Evolutionary conservation across 2,797 vertebrate species (phyloP).

Genomic region (Propithecus deckenii): DNA sequence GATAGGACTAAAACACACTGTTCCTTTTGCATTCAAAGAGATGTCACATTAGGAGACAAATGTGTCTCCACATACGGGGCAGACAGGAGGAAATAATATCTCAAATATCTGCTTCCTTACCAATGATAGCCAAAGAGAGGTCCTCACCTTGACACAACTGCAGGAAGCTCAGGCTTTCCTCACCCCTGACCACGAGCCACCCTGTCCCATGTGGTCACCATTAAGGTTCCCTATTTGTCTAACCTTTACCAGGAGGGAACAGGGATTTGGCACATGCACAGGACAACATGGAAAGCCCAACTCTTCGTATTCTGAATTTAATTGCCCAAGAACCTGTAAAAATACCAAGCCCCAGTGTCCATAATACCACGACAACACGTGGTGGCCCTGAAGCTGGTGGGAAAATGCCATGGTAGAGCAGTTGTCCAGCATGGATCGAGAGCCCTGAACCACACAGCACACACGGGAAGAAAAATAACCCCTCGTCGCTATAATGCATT

Average conservation of each 20-base stretch:
- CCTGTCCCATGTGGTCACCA: conserved; percentile 55
- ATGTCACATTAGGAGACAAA: neutral
- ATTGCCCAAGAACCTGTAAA: conserved; percentile 55
- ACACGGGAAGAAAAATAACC: neutral
- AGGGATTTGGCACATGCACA: conserved; percentile 46
- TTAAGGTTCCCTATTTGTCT: conserved; percentile 64
- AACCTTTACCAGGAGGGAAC: conserved; percentile 78
- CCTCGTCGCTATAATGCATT: neutral
- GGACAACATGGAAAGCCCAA: conserved; percentile 62
- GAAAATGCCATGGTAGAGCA: accelerated
- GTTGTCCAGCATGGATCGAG: neutral
- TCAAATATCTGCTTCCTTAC: neutral
- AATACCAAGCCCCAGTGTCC: neutral
- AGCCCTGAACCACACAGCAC: conserved; percentile 14
- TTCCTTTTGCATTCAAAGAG: neutral
- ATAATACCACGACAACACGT: accelerated
- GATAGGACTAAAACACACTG: neutral
- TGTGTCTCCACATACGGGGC: conserved; percentile 4
- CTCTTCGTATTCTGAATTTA: conserved; percentile 67
- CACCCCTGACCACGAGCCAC: conserved; percentile 8
- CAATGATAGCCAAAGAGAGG: neutral
- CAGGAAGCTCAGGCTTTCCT: neutral
- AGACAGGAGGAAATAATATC: conserved; percentile 42
- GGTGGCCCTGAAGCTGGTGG: neutral
- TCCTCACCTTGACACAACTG: neutral